These are phyloP conservation scores for Eleutherodactylus coqui DNA, from an alignment of 2,797 vertebrate genomes.

Conservation along the genomic window DNA sequence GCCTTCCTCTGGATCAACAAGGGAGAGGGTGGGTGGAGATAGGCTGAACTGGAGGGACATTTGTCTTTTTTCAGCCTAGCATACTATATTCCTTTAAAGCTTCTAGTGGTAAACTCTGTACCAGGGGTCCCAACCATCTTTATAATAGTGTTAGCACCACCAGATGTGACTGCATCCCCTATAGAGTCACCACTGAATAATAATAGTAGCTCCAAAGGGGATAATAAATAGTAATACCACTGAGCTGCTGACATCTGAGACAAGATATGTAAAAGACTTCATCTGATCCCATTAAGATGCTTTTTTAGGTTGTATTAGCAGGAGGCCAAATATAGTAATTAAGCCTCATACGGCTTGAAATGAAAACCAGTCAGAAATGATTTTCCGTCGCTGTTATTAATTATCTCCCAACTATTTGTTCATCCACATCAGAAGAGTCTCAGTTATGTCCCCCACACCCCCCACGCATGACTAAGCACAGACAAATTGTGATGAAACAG, in stretches of 20 bases:
- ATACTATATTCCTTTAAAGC: too few species aligned
- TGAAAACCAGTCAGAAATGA: constrained; percentile 1
- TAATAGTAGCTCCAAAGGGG: neutral
- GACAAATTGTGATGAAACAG: neutral
- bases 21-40: too few species aligned
- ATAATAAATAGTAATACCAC: neutral
- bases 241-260: constrained; percentile 8
- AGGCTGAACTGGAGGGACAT: too few species aligned
- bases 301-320: neutral
- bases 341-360: neutral
- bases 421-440: constrained; percentile 30
- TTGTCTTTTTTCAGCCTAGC: too few species aligned
- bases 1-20: too few species aligned
- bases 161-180: neutral
- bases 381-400: neutral
- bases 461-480: neutral
- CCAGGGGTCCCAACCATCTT: neutral
- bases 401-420: constrained; percentile 7
- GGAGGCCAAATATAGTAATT: neutral
- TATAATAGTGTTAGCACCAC: neutral
- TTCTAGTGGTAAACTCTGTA: neutral
- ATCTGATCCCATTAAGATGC: neutral
- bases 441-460: neutral
- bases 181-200: neutral
- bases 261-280: neutral